Conservation (phyloP, 2,888 invertebrate species). For the Eutolmus rufibarbis region DNA sequence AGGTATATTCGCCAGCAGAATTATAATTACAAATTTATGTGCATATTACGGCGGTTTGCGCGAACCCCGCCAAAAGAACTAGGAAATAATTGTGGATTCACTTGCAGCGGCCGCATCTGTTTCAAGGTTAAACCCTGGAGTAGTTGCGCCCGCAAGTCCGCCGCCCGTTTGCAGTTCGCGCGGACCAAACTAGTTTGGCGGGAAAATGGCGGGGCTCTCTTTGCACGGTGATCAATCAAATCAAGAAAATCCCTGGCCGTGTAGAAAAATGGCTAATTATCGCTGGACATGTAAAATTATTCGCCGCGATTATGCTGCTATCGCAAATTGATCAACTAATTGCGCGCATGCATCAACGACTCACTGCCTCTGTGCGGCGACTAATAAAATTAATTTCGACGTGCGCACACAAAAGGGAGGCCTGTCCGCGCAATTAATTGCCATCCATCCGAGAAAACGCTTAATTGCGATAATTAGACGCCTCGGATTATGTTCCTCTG, state of each 20-base stretch:
- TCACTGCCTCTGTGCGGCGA: not conserved
- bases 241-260: not conserved
- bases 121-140: conserved; percentile 6
- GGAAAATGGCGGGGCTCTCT: not conserved
- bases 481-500: not conserved
- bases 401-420: not conserved
- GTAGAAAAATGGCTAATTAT: conserved; percentile 14
- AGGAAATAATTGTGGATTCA: conserved; percentile 34
- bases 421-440: conserved; percentile 2
- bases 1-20: conserved; percentile 4
- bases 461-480: conserved; percentile 23
- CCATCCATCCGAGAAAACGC: conserved; percentile 11
- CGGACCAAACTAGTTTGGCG: not conserved
- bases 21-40: conserved; percentile 34
- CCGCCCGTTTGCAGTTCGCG: not conserved
- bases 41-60: conserved; percentile 2
- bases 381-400: not conserved
- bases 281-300: not conserved
- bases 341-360: not conserved
- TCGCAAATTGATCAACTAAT: not conserved
- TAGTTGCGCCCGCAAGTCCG: not conserved
- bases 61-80: not conserved
- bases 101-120: not conserved
- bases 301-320: conserved; percentile 1
- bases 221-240: conserved; percentile 2